Evolutionary conservation across 1,140 invertebrate genomes (phyloP), one percentile per base, ranked within the genome.

Genomic region (Drosophila repleta): DNA sequence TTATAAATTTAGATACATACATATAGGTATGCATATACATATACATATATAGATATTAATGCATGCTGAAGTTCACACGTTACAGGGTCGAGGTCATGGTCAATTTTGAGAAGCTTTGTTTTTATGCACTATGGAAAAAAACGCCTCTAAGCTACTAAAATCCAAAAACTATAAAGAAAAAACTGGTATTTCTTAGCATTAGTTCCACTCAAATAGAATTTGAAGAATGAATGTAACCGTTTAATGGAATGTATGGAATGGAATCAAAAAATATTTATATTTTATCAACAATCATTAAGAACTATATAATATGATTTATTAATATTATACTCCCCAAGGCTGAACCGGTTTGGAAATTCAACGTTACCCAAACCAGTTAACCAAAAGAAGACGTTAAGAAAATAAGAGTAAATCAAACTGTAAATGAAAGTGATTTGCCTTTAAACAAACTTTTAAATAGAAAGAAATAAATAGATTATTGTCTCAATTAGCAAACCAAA

Each of bases 51-150:
- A 13, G 13, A 1, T 43, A 20, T 21, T 2, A 24, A 45, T 37
- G 26, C 43, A 51, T 52, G 57, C 20, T 21, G 17, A 15, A 46
- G 57, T 68, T 69, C 71, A 63, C 57, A 74, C 65, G 51, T 15
- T 63, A 64, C 79, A 83, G 69, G 72, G 79, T 82, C 79, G 76
- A 69, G 79, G 79, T 67, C 79, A 83, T 67, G 70, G 69, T 15
- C 20, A 45, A 48, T 26, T 60, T 60, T 48, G 53, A 48, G 58
- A 58, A 45, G 52, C 37, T 46, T 58, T 58, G 48, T 26, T 64
- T 52, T 68, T 41, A 57, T 67, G 72, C 49, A 46, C 37, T 32
- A 21, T 68, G 74, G 78, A 80, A 81, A 82, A 80, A 56, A 63
- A 72, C 74, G 29, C 48, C 24, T 53, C 20, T 15, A 7, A 17